These are phyloP conservation scores for Pyralis farinalis DNA, from an alignment of 2,888 invertebrate species.

Conservation along the genomic window DNA sequence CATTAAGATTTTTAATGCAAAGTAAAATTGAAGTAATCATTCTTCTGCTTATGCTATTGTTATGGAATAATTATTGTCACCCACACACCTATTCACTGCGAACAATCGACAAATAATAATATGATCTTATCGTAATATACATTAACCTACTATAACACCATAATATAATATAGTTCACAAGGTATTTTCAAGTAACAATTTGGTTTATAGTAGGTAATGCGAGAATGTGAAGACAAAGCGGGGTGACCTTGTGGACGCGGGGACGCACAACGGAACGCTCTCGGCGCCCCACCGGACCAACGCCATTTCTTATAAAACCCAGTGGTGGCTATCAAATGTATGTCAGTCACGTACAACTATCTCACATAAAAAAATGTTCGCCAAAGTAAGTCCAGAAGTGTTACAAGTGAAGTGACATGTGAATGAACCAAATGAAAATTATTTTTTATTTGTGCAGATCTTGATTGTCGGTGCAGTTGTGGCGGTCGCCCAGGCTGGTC, in stretches of 20 bases:
- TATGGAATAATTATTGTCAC: conserved; percentile 2
- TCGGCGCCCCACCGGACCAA: conserved; percentile 66
- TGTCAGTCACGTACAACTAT: conserved; percentile 68
- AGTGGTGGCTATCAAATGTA: conserved; percentile 59
- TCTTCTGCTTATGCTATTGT: conserved; percentile 1
- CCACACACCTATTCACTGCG: neutral
- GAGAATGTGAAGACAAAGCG: conserved; percentile 72
- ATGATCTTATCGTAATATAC: conserved; percentile 44
- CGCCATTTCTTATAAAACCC: conserved; percentile 74
- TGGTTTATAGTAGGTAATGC: conserved; percentile 52
- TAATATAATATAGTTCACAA: conserved; percentile 54
- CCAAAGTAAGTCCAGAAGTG: conserved; percentile 57
- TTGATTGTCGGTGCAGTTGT: conserved; percentile 55
- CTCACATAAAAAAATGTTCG: conserved; percentile 66
- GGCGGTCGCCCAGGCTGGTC: conserved; percentile 73
- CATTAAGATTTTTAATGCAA: too few species aligned
- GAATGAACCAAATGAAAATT: neutral
- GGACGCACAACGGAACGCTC: conserved; percentile 45
- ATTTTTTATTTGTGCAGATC: conserved; percentile 40
- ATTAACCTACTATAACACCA: conserved; percentile 50
- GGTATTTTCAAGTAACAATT: conserved; percentile 66
- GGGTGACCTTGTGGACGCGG: conserved; percentile 55
- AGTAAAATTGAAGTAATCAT: neutral
- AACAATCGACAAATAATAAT: conserved; percentile 19
- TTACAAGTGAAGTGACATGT: conserved; percentile 26